Percentiles rank a stretch among this genome's conserved stretches.
Evolutionary conservation across 2,888 invertebrate species (phyloP).

Genomic region (Drosophila meridiana): DNA sequence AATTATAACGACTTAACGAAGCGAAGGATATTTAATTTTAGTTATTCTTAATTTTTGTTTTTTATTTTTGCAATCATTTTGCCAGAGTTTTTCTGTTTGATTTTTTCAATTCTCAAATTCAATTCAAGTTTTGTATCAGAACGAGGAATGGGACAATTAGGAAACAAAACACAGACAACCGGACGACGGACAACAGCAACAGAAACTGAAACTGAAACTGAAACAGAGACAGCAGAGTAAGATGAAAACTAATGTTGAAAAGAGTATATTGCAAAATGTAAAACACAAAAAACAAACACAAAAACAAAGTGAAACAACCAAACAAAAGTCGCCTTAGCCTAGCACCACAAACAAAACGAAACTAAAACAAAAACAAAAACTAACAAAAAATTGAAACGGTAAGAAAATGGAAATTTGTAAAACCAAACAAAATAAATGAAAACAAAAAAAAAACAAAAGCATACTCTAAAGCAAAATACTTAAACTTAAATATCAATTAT

Average conservation of each 20-base stretch:
- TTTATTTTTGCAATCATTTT: constrained; percentile 13
- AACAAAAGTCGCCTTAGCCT: constrained; percentile 79
- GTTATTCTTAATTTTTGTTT: background rate
- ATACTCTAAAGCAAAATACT: constrained; percentile 48
- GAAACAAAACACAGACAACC: constrained; percentile 29
- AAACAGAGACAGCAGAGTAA: constrained; percentile 47
- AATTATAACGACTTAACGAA: constrained; percentile 68
- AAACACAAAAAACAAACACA: constrained; percentile 37
- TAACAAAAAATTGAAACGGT: constrained; percentile 31
- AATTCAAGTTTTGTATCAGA: constrained; percentile 54
- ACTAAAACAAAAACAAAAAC: constrained; percentile 54
- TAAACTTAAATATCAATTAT: constrained; percentile 61
- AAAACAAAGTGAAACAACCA: constrained; percentile 71
- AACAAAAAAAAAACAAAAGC: constrained; percentile 17
- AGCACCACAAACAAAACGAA: constrained; percentile 73
- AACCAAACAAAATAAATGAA: constrained; percentile 45
- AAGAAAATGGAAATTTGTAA: constrained; percentile 58
- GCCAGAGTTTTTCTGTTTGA: constrained; percentile 43
- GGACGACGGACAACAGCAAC: constrained; percentile 43
- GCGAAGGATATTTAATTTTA: background rate
- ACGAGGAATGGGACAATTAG: constrained; percentile 37
- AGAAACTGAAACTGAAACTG: constrained; percentile 35
- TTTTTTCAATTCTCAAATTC: constrained; percentile 47
- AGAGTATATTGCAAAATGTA: constrained; percentile 60
- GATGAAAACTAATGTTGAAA: constrained; percentile 47